Evolutionary conservation across 2,888 invertebrate genomes (phyloP).

Genomic region (Entomobrya proxima): DNA sequence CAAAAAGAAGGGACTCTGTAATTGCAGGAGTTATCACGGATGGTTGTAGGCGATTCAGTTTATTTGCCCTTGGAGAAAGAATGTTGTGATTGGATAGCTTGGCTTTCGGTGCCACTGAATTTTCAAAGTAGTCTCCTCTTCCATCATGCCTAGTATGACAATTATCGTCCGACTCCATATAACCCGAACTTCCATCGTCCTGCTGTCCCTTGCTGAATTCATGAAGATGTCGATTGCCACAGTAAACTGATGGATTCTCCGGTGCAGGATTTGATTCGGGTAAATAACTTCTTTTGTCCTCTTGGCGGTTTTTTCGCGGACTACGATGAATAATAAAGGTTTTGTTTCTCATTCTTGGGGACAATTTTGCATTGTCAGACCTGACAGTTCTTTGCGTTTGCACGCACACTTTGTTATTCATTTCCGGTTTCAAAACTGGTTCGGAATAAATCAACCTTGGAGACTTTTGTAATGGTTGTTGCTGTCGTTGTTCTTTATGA

Average conservation of each 20-base stretch:
- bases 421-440: conserved; percentile 24
- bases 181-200: neutral
- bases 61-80: conserved; percentile 4
- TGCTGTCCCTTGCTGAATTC: neutral
- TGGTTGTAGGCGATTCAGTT: neutral
- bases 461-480: neutral
- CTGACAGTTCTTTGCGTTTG: neutral
- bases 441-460: conserved; percentile 32
- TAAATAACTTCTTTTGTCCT: neutral
- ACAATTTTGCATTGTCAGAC: neutral
- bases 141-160: neutral
- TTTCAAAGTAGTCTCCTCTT: neutral
- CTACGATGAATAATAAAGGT: neutral
- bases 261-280: neutral
- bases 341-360: neutral
- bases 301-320: neutral
- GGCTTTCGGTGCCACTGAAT: neutral
- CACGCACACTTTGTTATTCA: neutral
- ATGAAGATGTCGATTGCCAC: neutral
- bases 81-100: conserved; percentile 20
- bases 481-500: neutral
- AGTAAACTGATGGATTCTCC: neutral
- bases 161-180: neutral
- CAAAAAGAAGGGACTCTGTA: conserved; percentile 12
- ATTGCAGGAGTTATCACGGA: conserved; percentile 4